Evolutionary conservation across 2,797 vertebrate genomes (phyloP).

Genomic region (Acropternis orthonyx): DNA sequence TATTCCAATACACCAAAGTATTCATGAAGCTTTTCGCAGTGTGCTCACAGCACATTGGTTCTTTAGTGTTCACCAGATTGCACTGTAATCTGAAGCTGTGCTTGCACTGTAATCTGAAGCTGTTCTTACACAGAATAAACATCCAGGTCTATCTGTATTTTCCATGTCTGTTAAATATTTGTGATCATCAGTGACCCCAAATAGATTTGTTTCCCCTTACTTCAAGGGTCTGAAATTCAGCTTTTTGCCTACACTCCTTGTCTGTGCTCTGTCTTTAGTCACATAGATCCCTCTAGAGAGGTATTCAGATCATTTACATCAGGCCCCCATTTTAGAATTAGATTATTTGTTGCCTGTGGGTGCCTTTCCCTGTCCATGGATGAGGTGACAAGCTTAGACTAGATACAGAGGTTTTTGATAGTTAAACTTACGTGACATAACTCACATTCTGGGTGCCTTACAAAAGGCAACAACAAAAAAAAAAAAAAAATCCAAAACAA

Average conservation of each 20-base stretch:
- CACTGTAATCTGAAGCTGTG: neutral
- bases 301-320: conserved; percentile 3
- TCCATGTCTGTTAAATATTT: neutral
- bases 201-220: neutral
- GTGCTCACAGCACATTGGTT: neutral
- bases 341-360: conserved; percentile 11
- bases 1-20: neutral
- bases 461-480: neutral
- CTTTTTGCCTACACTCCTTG: neutral
- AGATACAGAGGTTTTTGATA: neutral
- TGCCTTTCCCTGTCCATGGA: neutral
- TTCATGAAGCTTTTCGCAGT: neutral
- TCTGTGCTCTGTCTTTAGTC: neutral
- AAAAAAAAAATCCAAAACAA: neutral
- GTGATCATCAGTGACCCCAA: neutral
- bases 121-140: neutral
- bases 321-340: neutral
- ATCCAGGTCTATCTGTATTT: neutral
- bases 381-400: neutral
- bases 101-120: neutral
- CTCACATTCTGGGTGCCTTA: neutral
- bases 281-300: neutral
- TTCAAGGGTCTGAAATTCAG: conserved; percentile 29
- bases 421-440: neutral
- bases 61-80: neutral